These are phyloP conservation scores for Thripadectes ignobilis DNA, from an alignment of 2,797 vertebrate species.

Conservation along the genomic window DNA sequence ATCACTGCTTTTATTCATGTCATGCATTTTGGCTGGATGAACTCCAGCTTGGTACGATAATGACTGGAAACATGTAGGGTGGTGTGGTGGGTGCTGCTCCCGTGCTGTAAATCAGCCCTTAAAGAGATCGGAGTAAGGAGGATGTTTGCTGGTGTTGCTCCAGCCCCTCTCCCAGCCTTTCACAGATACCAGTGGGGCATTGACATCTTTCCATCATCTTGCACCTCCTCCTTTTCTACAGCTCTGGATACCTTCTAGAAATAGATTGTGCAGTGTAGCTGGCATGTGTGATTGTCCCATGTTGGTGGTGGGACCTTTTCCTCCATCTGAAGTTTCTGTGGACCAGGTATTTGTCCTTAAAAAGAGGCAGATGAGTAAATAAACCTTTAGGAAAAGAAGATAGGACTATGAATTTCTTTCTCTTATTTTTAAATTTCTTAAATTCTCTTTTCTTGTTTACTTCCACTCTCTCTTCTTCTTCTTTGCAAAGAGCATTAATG, in stretches of 20 bases:
- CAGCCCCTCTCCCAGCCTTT: not conserved
- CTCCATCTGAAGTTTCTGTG: not conserved
- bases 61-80: not conserved
- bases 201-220: rapidly evolving
- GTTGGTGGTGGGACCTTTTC: rapidly evolving
- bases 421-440: not conserved
- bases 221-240: not conserved
- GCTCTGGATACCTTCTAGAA: not conserved
- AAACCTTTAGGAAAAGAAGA: not conserved
- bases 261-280: not conserved
- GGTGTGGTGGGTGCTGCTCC: not conserved
- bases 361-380: not conserved
- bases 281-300: not conserved
- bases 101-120: not conserved
- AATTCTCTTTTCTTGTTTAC: not conserved
- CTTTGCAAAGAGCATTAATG: not conserved
- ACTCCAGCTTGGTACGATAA: not conserved
- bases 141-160: not conserved
- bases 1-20: not conserved
- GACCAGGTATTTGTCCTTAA: not conserved
- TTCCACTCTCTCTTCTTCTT: not conserved
- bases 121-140: not conserved
- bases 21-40: not conserved
- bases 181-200: rapidly evolving
- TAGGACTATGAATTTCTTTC: not conserved